Evolutionary conservation across 2,113 vertebrate genomes (phyloP), one percentile per base, ranked within the genome.

Genomic region (Sylvilagus bachmani): DNA sequence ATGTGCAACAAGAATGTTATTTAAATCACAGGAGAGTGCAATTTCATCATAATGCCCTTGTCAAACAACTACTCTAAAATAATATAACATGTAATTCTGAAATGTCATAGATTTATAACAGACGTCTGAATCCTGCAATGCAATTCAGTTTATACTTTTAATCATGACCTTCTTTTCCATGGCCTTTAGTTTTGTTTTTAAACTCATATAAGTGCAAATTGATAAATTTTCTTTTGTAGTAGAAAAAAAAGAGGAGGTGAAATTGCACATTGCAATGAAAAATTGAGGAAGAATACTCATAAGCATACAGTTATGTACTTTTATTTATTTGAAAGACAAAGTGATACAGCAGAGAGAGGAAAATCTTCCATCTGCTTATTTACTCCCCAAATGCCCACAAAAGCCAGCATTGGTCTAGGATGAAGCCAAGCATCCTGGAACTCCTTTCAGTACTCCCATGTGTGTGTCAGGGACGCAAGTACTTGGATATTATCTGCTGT

Each of bases 21-120:
- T 96, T 94, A 94, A 93, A 93, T 89, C 51, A 82, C 3, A 38
- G 83, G 11, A 22, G 29, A 90, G 3, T 94, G 44, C n/a, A 70
- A 86, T 71, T 90, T 89, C 24, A 92, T 91, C 17, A 24, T 83
- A 93, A 71, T 84, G 44, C 33, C 25, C 58, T 96, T 94, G 49
- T 95, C 89, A 97, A 96, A 75, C 38, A 86, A 89, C 27, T 64
- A 81, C 6, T 86, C 58, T 93, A 79, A 79, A 79, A 80, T 10
- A 81, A 16, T 71, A 80, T 4, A 92, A 70, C 38, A 61, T 95
- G 55, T 73, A 82, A 95, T 90, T 96, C 61, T 90, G 44, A 95
- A 96, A 93, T 86, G 31, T 13, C 73, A 90, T 85, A 86, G 24
- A 90, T 78, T 96, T 89, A 93, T 85, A 44, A 89, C 58, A 94